Evolutionary conservation across 2,888 invertebrate species (phyloP).

Genomic region (Thereva unica): DNA sequence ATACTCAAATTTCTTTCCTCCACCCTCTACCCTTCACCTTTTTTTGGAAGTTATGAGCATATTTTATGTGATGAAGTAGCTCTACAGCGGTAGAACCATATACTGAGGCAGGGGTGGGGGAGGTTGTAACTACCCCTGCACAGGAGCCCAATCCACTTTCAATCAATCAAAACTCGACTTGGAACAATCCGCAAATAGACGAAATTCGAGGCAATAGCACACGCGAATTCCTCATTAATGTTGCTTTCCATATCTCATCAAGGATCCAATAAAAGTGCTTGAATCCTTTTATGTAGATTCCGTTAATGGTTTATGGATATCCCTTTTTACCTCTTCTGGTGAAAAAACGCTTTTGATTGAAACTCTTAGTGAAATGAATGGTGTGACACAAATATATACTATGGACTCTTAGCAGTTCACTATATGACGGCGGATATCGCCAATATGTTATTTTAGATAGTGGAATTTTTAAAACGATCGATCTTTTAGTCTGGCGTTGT

Average conservation of each 20-base stretch:
- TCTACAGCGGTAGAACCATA: neutral
- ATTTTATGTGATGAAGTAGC: constrained; percentile 1
- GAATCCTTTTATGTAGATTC: constrained; percentile 12
- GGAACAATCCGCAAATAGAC: constrained; percentile 8
- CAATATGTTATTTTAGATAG: no score
- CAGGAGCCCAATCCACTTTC: constrained; percentile 17
- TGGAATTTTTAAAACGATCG: no score
- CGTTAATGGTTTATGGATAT: neutral
- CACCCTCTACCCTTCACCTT: no score
- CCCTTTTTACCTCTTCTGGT: no score
- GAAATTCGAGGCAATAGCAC: neutral
- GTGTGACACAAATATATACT: no score
- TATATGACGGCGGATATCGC: no score
- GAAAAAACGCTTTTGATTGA: no score
- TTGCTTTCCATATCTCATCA: constrained; percentile 3
- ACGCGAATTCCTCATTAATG: constrained; percentile 11
- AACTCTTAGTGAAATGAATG: no score
- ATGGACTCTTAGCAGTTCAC: no score
- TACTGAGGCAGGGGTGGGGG: no score
- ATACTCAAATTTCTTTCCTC: neutral
- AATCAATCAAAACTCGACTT: constrained; percentile 17
- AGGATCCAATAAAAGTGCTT: constrained; percentile 5
- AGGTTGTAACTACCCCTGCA: neutral
- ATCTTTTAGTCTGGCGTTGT: no score
- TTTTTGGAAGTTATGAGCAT: constrained; percentile 3